Base-by-base conservation (phyloP, 2,888 invertebrate species). In the Sthenelais limicola region DNA sequence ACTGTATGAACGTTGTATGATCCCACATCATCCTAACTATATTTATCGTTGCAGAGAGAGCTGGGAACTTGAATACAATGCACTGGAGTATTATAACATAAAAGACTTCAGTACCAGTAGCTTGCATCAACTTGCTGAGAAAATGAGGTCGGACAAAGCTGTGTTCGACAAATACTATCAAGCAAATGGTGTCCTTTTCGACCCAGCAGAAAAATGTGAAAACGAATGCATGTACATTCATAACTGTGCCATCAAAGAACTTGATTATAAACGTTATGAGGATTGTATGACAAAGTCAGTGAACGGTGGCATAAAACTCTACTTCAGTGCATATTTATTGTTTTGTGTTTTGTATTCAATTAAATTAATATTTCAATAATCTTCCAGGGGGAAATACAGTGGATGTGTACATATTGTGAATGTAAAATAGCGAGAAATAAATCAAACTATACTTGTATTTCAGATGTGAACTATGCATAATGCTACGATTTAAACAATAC, bases 1-100 rank as follows among this genome's bases (percentile, higher is more conserved):
- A n/a, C n/a, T n/a, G n/a, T n/a, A n/a, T n/a, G n/a, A 95, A 96
- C 90, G 95, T 95, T 88, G 93, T 93, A 21, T 96, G 96, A 89
- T 96, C 93, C 88, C 96, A 93, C 89, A 89, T 96, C 87, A 94
- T 96, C 88, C 90, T 97, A 82, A 84, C 84, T 0, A 90, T 91
- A 21, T 90, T 91, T 77, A 90, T 91, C 82, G 82, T 82, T 48
- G 89, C 89, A 75, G 91, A 91, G n/a, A 91, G 91, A 75, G 91
- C 21, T 96, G 96, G 96, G 89, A 90, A 73, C 90, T 92, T 2
- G 72, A 49, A 26, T 77, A 77, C 67, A 26, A 69, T 26, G 74
- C 72, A 1, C 73, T 66, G 4, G 49, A 68, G 18, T 76, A 73
- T 43, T 77, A 68, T 33, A 48, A 43, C 21, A 12, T 24, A 24